These are phyloP conservation scores for Gallinago media DNA, from an alignment of 2,113 vertebrate species.

Conservation along the genomic window DNA sequence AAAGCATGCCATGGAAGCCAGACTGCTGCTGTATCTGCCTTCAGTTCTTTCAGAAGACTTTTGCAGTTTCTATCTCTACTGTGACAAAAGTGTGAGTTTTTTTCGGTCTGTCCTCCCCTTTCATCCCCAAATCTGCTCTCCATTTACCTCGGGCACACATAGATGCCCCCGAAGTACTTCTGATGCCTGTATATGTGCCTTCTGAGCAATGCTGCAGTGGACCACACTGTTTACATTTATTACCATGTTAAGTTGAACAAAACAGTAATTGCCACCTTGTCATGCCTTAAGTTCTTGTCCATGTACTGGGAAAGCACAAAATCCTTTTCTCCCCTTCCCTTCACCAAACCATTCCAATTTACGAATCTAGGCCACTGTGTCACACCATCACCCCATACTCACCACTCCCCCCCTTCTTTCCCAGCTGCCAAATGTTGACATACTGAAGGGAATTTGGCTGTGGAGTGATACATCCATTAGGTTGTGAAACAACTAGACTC, in stretches of 20 bases:
- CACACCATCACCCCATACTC: neutral
- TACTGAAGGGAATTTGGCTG: neutral
- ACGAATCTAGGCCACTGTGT: neutral
- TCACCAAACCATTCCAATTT: neutral
- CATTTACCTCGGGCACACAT: too few species aligned
- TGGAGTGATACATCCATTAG: neutral
- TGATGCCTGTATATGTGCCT: neutral
- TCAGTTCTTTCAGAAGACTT: neutral
- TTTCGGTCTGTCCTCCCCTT: neutral
- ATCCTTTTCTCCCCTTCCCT: neutral
- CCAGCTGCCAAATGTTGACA: neutral
- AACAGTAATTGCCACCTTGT: neutral
- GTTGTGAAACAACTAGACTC: constrained; percentile 18
- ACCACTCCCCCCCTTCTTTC: neutral
- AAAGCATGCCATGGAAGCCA: neutral
- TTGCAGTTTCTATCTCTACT: neutral
- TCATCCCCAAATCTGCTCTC: neutral
- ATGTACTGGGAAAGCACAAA: neutral
- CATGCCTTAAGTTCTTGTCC: neutral
- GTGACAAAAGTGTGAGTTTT: neutral
- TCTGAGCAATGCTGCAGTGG: neutral
- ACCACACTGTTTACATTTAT: neutral
- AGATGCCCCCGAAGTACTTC: neutral
- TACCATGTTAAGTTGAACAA: neutral
- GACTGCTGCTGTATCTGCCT: neutral